Conservation (phyloP, 37 sponge, comb jelly and placozoan genomes). For the Mnemiopsis leidyi region DNA sequence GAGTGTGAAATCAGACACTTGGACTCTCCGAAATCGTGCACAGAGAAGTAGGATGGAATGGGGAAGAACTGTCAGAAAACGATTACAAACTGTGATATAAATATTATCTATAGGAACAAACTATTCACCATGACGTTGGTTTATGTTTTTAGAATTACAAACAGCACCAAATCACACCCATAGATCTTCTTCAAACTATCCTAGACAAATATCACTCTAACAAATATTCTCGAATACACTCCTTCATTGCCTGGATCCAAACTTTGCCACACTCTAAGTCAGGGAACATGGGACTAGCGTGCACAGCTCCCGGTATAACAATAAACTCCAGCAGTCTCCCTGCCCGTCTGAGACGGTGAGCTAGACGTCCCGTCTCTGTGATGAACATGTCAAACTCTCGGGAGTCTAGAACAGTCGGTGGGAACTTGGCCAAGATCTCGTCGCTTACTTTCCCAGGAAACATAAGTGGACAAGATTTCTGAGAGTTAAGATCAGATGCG, state of each 20-base stretch:
- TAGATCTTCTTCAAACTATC: no score
- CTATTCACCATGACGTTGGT: no score
- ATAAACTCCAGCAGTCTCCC: not conserved
- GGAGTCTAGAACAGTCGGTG: not conserved
- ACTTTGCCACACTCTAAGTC: not conserved
- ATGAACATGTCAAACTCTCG: not conserved
- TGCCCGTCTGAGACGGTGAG: not conserved
- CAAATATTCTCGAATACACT: not conserved
- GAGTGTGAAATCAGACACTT: not conserved
- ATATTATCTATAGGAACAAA: no score
- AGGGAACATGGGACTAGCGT: not conserved
- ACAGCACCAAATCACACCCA: no score
- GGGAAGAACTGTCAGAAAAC: no score
- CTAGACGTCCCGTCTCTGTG: not conserved
- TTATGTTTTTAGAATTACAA: no score
- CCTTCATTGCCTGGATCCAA: not conserved
- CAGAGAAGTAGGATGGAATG: no score
- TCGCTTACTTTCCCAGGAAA: slow-evolving; percentile 7
- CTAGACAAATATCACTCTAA: not conserved
- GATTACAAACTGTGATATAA: no score
- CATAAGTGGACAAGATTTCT: not conserved
- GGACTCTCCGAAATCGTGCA: not conserved
- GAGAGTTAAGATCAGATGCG: not conserved
- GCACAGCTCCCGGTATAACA: not conserved
- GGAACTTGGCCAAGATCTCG: not conserved